phyloP scores from a whole-genome alignment of 1,140 invertebrate genomes.

The Bombus waltoni region DNA sequence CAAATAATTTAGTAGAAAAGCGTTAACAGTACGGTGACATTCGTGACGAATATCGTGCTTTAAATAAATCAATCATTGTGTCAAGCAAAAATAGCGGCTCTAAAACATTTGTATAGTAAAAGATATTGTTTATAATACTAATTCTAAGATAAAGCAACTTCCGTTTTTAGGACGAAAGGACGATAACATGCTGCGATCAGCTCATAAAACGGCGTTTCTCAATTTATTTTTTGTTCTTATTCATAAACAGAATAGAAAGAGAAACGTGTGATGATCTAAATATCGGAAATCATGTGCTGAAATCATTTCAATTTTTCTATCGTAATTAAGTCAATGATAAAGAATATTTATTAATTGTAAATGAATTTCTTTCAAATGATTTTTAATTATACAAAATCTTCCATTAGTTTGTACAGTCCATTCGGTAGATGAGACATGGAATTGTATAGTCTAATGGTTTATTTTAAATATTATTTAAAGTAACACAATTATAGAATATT shows the following conservation, averaged over 20 bases:
- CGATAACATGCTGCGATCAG: neutral
- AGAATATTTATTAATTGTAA: slow-evolving; percentile 19
- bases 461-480: neutral
- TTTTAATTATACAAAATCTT: neutral
- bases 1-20: too few relatives aligned
- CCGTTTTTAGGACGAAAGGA: neutral
- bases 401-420: neutral
- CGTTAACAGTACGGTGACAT: neutral
- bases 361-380: neutral
- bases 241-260: too few relatives aligned
- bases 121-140: slow-evolving; percentile 22
- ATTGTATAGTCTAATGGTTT: neutral
- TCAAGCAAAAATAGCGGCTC: slow-evolving; percentile 21
- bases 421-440: neutral
- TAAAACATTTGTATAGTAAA: slow-evolving; percentile 47
- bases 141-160: slow-evolving; percentile 21
- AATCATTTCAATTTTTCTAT: neutral
- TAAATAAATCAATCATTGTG: slow-evolving; percentile 35
- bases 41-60: slow-evolving; percentile 27
- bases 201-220: slow-evolving; percentile 31
- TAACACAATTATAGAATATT: neutral
- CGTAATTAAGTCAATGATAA: neutral
- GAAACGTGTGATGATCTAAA: neutral
- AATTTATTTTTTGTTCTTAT: neutral
- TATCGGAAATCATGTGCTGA: neutral